Base-by-base conservation (phyloP, 1,140 invertebrate species). In the Oppia nitens region DNA sequence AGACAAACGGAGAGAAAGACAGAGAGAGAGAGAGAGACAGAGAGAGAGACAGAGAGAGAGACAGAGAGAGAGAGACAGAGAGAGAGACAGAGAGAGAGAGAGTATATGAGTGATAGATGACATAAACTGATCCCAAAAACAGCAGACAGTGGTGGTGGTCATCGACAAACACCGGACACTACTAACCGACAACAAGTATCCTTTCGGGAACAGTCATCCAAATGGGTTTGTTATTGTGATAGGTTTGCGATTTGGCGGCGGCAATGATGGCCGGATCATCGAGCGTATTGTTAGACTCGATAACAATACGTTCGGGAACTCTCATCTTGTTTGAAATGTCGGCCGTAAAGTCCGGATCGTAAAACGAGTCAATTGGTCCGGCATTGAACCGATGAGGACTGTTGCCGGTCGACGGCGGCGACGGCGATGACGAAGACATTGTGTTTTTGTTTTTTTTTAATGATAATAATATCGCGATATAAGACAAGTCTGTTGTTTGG, bases 141-240 rank as follows among this genome's bases (percentile, higher is more conserved):
- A 40, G 6, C 32, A 40, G 32, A 40, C n/a, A 40, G 32, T 40
- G 32, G 17, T 47, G 20, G 2, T 32, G 26, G 45, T 27, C 26
- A 27, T 28, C n/a, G 23, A 45, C 28, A 53, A 49, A 28, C 29
- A 25, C 29, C 6, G 49, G 50, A 55, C 60, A 62, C 32, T 28
- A 68, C 68, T 69, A 70, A 79, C 79, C 87, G 64, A 81, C 76
- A 54, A 90, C 84, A 62, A 91, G 74, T 70, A 92, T 91, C 67
- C 86, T 76, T 64, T 90, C 87, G n/a, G 87, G 87, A 27, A 92
- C 87, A 68, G 81, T 81, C 87, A 91, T 92, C 62, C 85, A 79
- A 27, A 48, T 32, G 14, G 59, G 47, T 53, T 61, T 63, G 52
- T 53, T 55, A 26, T 61, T 53, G 14, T 53, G 62, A 62, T 55